Evolutionary conservation across 2,888 invertebrate species (phyloP), one percentile per base, ranked within the genome.

Genomic region (Acanthoscelides obtectus): DNA sequence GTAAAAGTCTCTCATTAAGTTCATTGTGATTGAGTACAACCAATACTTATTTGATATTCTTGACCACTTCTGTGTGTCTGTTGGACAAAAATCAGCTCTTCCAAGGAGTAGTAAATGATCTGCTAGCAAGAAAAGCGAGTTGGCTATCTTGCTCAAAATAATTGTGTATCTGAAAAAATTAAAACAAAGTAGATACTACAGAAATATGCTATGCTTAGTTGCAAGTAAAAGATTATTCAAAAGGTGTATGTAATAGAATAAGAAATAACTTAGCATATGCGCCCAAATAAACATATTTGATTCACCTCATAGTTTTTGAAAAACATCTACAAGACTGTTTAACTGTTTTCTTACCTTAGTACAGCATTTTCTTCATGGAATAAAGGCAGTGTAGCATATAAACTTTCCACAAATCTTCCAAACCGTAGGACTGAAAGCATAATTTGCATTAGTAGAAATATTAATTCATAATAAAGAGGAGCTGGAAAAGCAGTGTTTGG

Each of bases 91-190:
- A 22, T 94, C 94, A 65, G 92, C 90, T 79, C 92, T 89, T 2
- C 93, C 92, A 1, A 96, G 86, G 94, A 96, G 97, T 45, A 96
- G 89, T 45, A 96, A 88, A 81, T 97, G 96, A 83, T 97, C 97
- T 19, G 94, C 91, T 68, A 96, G 86, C 1, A 97, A 87, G 81
- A 91, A 97, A 22, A 95, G 83, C 0, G 94, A 90, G 83, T 93
- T 92, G 22, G 93, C 89, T 70, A 97, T 87, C 86, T 94, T 94
- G 74, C 95, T 93, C 69, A 95, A 81, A 0, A 94, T 94, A 63
- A 95, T 84, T 25, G 93, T 92, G 12, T 92, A 83, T 12, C 45
- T 45, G 45, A 45, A 45, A 45, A 45, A 45, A 45, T 45, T n/a
- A n/a, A n/a, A n/a, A n/a, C n/a, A n/a, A n/a, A n/a, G n/a, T n/a